Evolutionary conservation across 2,888 invertebrate species (phyloP), one percentile per base, ranked within the genome.

Genomic region (Diplazon laetatorius): DNA sequence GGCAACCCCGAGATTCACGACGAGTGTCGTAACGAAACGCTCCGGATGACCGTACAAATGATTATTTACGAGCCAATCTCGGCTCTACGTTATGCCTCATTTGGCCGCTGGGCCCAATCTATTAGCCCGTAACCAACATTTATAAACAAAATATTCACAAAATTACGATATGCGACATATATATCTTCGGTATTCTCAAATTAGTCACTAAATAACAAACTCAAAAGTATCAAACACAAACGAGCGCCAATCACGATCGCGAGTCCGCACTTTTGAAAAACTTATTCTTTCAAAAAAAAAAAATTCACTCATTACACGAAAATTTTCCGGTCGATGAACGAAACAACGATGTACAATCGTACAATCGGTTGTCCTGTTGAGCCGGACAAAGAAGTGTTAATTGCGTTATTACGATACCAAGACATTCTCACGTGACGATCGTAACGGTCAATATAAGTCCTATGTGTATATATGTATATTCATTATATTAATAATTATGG

Each of bases 311-410:
- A 42, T 42, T 46, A 57, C 18, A 18, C 57, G 18, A 14, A 18
- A 39, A 14, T 44, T 55, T 25, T 0, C 18, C 9, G 35, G 20
- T 50, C 12, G 44, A 14, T 35, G 9, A 42, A 46, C 12, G 6
- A 9, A 16, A 39, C 48, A 63, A 20, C 1, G 55, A 48, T 25
- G 57, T 37, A n/a, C n/a, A n/a, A n/a, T 30, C 12, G 55, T 16
- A 39, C 39, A 63, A 75, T 66, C 25, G 42, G 18, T 16, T 30
- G 75, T 46, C 18, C 37, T 48, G 57, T 50, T 37, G 50, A 35
- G 20, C 48, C 82, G 82, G 82, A 86, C 87, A 89, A 89, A 86
- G 87, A 89, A 87, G 89, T 89, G 89, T 89, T 89, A 89, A 89
- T 89, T 89, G 87, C 87, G 87, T 89, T 89, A 87, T 89, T 88